Base-by-base conservation (phyloP, 2,888 invertebrate genomes). In the Colostygia pectinataria region DNA sequence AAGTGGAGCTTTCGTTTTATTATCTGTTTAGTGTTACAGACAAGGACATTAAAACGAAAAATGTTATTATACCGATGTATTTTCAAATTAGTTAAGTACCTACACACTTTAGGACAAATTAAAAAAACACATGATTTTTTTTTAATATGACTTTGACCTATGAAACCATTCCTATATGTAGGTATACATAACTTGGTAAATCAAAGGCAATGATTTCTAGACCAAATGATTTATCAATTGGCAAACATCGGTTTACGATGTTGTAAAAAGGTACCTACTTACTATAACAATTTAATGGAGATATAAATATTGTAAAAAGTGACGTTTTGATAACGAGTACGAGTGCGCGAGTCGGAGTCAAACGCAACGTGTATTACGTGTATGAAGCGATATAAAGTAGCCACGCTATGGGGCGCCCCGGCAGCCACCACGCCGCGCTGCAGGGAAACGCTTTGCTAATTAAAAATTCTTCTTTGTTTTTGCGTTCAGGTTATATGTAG, bases 261-360 rank as follows among this genome's bases (percentile, higher is more conserved):
- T n/a, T n/a, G n/a, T n/a, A n/a, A n/a, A n/a, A n/a, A n/a, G n/a
- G n/a, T 15, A 20, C 20, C 5, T 20, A 20, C 2, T 1, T 20
- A 20, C 20, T 5, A 2, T 18, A 18, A 4, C 5, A 20, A 15
- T 15, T 4, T 83, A 83, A 84, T 83, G 81, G 80, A 84, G 82
- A 84, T 83, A 85, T 87, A 84, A 84, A 85, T 84, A 85, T 82
- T 71, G 78, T 81, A 80, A 85, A 86, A 83, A 83, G 75, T 82
- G 86, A 84, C 84, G 80, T 88, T 83, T 82, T 69, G 80, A 85
- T 83, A 87, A 87, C 81, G 85, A 84, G 69, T 37, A 15, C 12
- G 33, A 45, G 40, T 41, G 27, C 23, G 14, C 32, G 20, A 18
- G 37, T 28, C 27, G 15, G 32, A 24, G 18, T 71, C 69, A 68